Evolutionary conservation across 2,113 vertebrate species (phyloP).

Genomic region (Caranx melampygus): DNA sequence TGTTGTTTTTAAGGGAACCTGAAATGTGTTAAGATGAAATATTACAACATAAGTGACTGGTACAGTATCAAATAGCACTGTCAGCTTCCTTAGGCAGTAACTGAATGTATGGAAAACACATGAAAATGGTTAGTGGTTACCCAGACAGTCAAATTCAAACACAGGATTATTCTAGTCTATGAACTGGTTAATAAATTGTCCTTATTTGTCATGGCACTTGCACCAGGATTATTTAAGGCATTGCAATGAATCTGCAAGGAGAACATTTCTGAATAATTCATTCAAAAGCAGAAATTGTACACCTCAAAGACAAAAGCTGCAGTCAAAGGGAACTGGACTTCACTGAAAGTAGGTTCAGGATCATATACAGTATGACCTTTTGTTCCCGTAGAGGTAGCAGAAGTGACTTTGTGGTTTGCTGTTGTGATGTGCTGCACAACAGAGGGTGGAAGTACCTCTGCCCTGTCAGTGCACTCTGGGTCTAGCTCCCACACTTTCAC

Average conservation of each 20-base stretch:
- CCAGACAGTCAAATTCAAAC: not conserved
- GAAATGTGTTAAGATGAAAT: constrained; percentile 7
- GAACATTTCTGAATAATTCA: not conserved
- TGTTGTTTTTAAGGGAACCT: not conserved
- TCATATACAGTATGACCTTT: constrained; percentile 63
- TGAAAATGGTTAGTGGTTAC: not conserved
- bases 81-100: not conserved
- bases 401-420: constrained; percentile 76
- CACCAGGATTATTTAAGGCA: not conserved
- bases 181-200: not conserved
- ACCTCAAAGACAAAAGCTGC: not conserved
- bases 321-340: constrained; percentile 38
- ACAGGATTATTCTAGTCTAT: not conserved
- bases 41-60: not conserved
- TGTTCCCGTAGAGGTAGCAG: constrained; percentile 68
- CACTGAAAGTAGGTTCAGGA: constrained; percentile 48
- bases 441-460: constrained; percentile 72
- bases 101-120: not conserved
- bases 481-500: constrained; percentile 29
- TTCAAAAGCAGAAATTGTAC: not conserved
- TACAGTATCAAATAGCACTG: not conserved
- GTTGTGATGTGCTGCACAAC: constrained; percentile 51
- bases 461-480: constrained; percentile 74
- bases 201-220: not conserved
- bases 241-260: not conserved